phyloP scores from a whole-genome alignment of 2,888 invertebrate species.

The Labia minor region DNA sequence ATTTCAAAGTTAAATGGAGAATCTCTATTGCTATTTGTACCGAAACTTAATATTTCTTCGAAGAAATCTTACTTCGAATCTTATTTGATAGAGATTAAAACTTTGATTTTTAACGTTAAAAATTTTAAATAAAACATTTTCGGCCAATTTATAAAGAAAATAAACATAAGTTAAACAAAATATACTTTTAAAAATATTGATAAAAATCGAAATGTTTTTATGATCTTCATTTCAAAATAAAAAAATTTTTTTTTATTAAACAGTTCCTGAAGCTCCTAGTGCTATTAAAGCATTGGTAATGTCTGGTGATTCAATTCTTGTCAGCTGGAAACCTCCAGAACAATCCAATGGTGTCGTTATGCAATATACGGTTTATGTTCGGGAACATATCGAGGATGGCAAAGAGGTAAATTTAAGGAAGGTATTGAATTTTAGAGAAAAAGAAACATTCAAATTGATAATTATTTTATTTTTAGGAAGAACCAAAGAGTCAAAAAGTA shows the following conservation, averaged over 20 bases:
- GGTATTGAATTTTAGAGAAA: background rate
- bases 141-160: too few relatives aligned
- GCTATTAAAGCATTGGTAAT: conserved; percentile 88
- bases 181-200: too few relatives aligned
- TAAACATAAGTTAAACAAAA: too few relatives aligned
- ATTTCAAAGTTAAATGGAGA: conserved; percentile 8
- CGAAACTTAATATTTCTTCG: too few relatives aligned
- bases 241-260: conserved; percentile 25
- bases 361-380: conserved; percentile 82
- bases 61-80: too few relatives aligned
- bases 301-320: conserved; percentile 81
- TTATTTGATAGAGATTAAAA: too few relatives aligned
- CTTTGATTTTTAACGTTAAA: too few relatives aligned
- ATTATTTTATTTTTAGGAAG: conserved; percentile 27
- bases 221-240: background rate
- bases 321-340: conserved; percentile 87
- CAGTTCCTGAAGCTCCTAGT: conserved; percentile 87
- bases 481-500: conserved; percentile 40
- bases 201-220: too few relatives aligned
- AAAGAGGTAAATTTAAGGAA: conserved; percentile 30
- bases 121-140: too few relatives aligned
- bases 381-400: conserved; percentile 32
- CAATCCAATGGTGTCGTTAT: conserved; percentile 87
- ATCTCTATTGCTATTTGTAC: too few relatives aligned
- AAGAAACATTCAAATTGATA: background rate